These are phyloP conservation scores for Hartigia nigra DNA, from an alignment of 2,888 invertebrate species.

Conservation along the genomic window DNA sequence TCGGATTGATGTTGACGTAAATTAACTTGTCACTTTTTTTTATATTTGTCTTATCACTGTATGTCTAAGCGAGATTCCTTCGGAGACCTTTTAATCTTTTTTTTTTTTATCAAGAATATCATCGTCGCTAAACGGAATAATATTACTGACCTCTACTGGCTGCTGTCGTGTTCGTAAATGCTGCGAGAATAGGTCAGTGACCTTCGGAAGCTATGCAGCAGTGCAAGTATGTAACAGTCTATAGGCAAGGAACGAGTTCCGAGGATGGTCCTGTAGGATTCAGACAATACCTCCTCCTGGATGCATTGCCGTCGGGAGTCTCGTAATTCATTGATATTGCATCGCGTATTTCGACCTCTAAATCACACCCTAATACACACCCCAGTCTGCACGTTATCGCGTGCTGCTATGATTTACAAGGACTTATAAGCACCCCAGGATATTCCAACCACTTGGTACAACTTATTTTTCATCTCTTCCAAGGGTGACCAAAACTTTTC, in stretches of 20 bases:
- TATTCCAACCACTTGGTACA: neutral
- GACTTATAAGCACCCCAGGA: neutral
- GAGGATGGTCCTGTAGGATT: neutral
- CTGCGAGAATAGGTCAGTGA: neutral
- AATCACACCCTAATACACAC: conserved; percentile 23
- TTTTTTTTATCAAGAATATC: neutral
- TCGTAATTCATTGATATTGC: conserved; percentile 40
- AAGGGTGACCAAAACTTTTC: neutral
- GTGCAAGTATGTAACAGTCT: neutral
- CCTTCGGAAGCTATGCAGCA: neutral
- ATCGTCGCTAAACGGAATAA: neutral
- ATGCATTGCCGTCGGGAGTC: conserved; percentile 20
- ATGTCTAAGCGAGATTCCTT: too few species aligned
- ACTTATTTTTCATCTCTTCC: neutral
- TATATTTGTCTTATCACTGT: neutral
- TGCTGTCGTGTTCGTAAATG: neutral
- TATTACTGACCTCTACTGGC: neutral
- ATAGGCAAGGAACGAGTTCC: neutral
- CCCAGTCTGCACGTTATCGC: neutral
- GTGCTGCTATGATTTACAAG: neutral
- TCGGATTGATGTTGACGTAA: neutral
- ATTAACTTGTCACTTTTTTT: neutral
- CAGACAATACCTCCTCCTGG: neutral
- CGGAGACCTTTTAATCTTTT: neutral
- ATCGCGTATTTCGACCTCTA: conserved; percentile 36